Base-by-base conservation (phyloP, 2,888 invertebrate genomes). In the Oscheius onirici region DNA sequence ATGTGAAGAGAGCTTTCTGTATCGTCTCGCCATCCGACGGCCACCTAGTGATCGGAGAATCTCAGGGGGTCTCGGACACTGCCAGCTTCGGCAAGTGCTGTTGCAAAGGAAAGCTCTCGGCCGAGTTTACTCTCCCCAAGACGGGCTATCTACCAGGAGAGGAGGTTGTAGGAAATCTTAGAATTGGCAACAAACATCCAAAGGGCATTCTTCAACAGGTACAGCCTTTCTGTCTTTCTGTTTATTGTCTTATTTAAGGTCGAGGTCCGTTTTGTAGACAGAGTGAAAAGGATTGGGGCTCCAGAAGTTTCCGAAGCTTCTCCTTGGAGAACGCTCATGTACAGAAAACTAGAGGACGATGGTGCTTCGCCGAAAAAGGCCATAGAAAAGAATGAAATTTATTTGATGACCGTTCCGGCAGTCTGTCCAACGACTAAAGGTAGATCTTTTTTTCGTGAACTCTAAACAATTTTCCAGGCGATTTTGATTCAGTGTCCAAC, bases 131-230 rank as follows among this genome's bases (percentile, higher is more conserved):
- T 1, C 76, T 86, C 13, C 79, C 84, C n/a, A 85, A 85, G 57
- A 78, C 80, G 20, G 81, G 78, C 41, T 86, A 79, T 75, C 52
- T 78, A 11, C 84, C 86, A 0, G 86, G 86, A 34, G 86, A 86
- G 26, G 70, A 78, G 15, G 76, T 86, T 5, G 71, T 76, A 66
- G 86, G 83, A 44, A 70, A 71, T 17, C 66, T 86, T 63, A 79
- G 76, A 54, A 74, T 83, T 52, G 77, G 79, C 52, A 80, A 73
- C 71, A 80, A 81, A 71, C 76, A 80, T 51, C 79, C 80, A 15
- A 80, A 81, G 54, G 77, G 77, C 51, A 77, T 81, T 66, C 71
- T 81, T 10, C 70, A 73, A 22, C 77, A 80, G 51, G 81, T 81
- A 51, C 34, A 34, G n/a, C n/a, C n/a, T n/a, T n/a, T n/a, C n/a